Evolutionary conservation across 1,140 invertebrate species (phyloP).

Genomic region (Cotesia vestalis): DNA sequence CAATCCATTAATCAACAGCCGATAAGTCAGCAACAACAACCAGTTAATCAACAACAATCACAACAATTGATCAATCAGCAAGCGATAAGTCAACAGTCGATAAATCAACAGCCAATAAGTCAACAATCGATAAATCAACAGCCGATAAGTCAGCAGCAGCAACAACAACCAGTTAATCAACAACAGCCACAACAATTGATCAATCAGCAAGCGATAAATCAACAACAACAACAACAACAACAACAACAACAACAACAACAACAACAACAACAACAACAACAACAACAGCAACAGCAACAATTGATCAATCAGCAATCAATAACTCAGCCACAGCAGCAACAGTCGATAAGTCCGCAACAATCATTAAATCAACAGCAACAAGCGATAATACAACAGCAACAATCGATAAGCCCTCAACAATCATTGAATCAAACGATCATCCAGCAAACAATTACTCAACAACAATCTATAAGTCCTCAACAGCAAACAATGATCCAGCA

Average conservation of each 20-base stretch:
- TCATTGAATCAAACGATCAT: slow-evolving; percentile 53
- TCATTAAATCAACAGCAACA: slow-evolving; percentile 60
- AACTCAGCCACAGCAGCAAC: slow-evolving; percentile 42
- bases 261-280: slow-evolving; percentile 62
- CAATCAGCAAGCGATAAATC: slow-evolving; percentile 42
- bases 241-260: slow-evolving; percentile 52
- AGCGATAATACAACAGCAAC: slow-evolving; percentile 41
- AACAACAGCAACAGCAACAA: slow-evolving; percentile 33
- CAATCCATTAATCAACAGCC: slow-evolving; percentile 34
- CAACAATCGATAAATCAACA: too few relatives aligned
- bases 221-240: too few relatives aligned
- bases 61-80: slow-evolving; percentile 42
- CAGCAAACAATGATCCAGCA: slow-evolving; percentile 41
- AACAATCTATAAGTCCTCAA: slow-evolving; percentile 61
- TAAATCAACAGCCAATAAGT: slow-evolving; percentile 25
- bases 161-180: slow-evolving; percentile 55
- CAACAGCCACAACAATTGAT: slow-evolving; percentile 58
- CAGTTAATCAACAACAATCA: slow-evolving; percentile 55
- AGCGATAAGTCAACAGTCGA: slow-evolving; percentile 3
- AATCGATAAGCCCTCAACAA: slow-evolving; percentile 63
- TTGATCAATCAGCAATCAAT: slow-evolving; percentile 33
- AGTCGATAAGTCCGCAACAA: slow-evolving; percentile 63
- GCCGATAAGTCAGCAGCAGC: slow-evolving; percentile 51
- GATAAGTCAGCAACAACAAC: slow-evolving; percentile 48
- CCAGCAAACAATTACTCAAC: background rate